Conservation (phyloP, 2,797 vertebrate genomes). For the Picus viridis region DNA sequence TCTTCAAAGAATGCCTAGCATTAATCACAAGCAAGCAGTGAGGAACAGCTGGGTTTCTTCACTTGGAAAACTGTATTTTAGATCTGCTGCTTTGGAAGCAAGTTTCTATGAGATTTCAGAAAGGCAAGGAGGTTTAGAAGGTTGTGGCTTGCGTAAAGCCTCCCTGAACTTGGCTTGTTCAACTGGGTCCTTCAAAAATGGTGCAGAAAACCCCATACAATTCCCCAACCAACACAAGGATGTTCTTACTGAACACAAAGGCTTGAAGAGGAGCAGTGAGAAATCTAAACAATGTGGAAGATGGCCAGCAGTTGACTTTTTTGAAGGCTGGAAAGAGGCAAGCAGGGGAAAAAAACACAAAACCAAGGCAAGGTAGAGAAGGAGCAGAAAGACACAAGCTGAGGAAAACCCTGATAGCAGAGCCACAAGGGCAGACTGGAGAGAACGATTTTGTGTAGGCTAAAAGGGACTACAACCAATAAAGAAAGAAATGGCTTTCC, state of each 20-base stretch:
- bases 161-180: neutral
- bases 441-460: neutral
- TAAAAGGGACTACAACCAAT: neutral
- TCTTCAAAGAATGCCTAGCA: slow-evolving; percentile 94
- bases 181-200: neutral
- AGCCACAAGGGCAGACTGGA: neutral
- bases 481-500: neutral
- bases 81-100: neutral
- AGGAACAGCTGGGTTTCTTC: neutral
- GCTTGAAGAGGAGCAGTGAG: neutral
- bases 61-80: neutral
- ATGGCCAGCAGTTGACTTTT: neutral
- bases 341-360: neutral
- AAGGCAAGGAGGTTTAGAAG: neutral
- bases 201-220: neutral
- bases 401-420: neutral
- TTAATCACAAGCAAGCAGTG: neutral
- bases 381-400: neutral
- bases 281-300: neutral
- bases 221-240: neutral
- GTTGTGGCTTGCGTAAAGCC: neutral
- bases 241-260: neutral
- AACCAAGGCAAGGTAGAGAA: neutral
- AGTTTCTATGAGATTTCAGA: neutral
- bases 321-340: neutral